These are phyloP conservation scores for Poecilia picta DNA, from an alignment of 2,797 vertebrate genomes.

Conservation along the genomic window DNA sequence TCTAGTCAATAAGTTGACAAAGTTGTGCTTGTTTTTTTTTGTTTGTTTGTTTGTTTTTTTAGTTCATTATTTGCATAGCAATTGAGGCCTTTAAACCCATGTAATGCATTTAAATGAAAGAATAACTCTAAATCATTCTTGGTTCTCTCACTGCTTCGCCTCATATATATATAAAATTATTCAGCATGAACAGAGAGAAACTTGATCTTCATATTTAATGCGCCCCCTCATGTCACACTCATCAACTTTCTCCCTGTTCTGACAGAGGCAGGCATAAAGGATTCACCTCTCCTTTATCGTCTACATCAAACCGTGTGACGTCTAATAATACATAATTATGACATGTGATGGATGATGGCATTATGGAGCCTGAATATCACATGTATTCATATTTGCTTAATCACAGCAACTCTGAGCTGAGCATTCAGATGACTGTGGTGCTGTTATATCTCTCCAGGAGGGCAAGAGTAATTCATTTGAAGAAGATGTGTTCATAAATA, in stretches of 20 bases:
- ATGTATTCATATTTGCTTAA: conserved; percentile 66
- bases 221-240: conserved; percentile 20
- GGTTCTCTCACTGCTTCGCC: not conserved
- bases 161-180: conserved; percentile 2
- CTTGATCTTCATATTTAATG: conserved; percentile 32
- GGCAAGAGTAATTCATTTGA: conserved; percentile 38
- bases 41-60: no score
- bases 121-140: conserved; percentile 10
- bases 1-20: not conserved
- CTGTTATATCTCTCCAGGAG: conserved; percentile 32
- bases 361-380: conserved; percentile 61
- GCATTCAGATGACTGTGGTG: conserved; percentile 37
- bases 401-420: conserved; percentile 48
- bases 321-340: conserved; percentile 77
- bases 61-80: not conserved
- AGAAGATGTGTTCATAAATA: conserved; percentile 63
- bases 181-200: conserved; percentile 2
- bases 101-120: not conserved
- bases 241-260: conserved; percentile 15
- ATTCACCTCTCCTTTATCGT: conserved; percentile 52
- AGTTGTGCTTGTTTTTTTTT: not conserved
- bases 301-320: conserved; percentile 56
- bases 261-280: conserved; percentile 8
- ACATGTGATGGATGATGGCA: conserved; percentile 76
- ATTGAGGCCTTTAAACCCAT: not conserved